Conservation (phyloP, 2,113 vertebrate genomes). For the Bubo bubo region DNA sequence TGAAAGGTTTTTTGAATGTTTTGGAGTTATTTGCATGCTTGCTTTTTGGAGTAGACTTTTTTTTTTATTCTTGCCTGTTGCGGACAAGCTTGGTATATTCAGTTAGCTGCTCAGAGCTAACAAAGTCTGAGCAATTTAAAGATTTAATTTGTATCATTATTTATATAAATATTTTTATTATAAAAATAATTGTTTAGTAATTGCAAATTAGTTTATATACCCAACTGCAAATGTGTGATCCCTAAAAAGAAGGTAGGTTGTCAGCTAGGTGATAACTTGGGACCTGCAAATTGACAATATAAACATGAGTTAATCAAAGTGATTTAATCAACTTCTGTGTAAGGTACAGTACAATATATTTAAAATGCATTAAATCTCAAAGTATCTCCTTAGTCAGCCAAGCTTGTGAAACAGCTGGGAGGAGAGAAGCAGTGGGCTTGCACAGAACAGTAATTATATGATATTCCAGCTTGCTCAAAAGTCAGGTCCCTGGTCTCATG, state of each 20-base stretch:
- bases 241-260: not conserved
- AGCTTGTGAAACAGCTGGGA: not conserved
- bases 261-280: not conserved
- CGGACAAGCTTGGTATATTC: not conserved
- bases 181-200: not conserved
- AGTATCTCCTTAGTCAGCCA: not conserved
- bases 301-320: not conserved
- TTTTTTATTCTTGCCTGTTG: not conserved
- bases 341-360: not conserved
- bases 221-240: not conserved
- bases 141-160: not conserved
- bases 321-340: not conserved
- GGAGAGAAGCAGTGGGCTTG: not conserved
- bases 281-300: not conserved
- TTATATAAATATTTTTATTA: not conserved
- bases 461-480: not conserved
- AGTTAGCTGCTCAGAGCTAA: not conserved
- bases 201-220: not conserved
- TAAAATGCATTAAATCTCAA: not conserved
- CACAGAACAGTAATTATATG: not conserved
- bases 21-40: not conserved
- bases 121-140: not conserved
- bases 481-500: not conserved
- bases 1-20: not conserved
- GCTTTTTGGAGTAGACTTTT: not conserved